These are phyloP conservation scores for Serilophus lunatus DNA, from an alignment of 2,113 vertebrate genomes.

Conservation along the genomic window DNA sequence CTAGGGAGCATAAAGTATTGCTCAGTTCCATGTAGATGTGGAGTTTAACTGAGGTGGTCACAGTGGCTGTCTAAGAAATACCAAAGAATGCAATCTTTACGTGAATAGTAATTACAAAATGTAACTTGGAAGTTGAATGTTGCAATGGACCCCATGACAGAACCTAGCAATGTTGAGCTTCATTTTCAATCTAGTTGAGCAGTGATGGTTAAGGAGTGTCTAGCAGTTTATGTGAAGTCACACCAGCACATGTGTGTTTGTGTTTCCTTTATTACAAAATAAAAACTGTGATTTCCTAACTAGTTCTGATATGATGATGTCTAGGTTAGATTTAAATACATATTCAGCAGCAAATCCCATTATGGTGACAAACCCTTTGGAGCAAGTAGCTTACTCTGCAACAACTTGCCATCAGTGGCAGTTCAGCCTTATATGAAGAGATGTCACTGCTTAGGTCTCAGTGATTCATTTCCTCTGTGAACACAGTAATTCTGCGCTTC, in stretches of 20 bases:
- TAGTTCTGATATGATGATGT: background rate
- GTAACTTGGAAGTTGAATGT: background rate
- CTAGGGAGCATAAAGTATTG: background rate
- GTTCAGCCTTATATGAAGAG: background rate
- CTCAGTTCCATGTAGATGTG: background rate
- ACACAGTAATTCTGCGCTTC: background rate
- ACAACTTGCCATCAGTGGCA: background rate
- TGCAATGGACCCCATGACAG: accelerated
- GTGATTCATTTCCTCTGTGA: background rate
- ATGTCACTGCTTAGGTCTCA: background rate
- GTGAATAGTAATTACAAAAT: background rate
- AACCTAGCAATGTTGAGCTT: background rate
- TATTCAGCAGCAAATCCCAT: background rate
- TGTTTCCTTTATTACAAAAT: background rate
- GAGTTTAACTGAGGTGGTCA: background rate
- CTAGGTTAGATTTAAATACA: background rate
- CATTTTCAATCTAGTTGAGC: background rate
- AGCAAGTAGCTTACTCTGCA: background rate
- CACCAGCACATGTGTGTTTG: background rate
- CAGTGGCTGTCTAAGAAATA: background rate
- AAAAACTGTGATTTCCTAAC: background rate
- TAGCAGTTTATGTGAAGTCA: background rate
- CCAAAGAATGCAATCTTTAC: background rate
- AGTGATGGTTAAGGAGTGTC: background rate
- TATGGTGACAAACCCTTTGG: background rate